A percentile compares a stretch with the other conserved stretches of the same genome.
phyloP scores from a whole-genome alignment of 2,797 vertebrate genomes.

The Merluccius polli region DNA sequence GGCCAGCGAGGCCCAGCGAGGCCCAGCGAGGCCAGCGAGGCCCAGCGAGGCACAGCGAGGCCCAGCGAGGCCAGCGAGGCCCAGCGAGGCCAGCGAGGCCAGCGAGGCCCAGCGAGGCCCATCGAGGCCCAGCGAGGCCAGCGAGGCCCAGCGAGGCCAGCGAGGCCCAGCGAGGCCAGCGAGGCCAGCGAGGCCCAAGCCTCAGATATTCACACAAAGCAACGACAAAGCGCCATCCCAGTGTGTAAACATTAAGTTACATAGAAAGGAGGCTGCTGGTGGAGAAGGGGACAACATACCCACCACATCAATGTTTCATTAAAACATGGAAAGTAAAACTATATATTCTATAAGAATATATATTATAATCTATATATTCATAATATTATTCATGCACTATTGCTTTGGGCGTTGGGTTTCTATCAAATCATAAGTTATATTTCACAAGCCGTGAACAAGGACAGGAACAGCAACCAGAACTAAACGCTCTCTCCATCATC shows the following conservation, averaged over 20 bases:
- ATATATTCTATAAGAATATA: no score
- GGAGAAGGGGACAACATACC: background rate
- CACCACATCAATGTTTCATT: background rate
- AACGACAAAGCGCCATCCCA: background rate
- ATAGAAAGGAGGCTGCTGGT: background rate
- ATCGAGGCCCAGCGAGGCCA: no score
- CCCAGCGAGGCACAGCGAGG: no score
- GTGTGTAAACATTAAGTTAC: background rate
- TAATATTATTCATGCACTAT: background rate
- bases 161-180: no score
- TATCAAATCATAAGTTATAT: slow-evolving; percentile 11
- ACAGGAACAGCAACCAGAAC: no score
- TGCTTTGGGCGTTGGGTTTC: background rate
- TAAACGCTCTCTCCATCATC: background rate
- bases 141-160: no score
- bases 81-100: no score
- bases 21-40: no score
- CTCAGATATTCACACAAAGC: background rate
- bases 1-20: no score
- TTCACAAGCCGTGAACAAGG: slow-evolving; percentile 26
- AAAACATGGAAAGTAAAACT: background rate
- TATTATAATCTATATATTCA: background rate
- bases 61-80: no score
- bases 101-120: no score
- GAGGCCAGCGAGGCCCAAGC: no score